A percentile compares a stretch with the other conserved stretches of the same genome.
Evolutionary conservation across 2,888 invertebrate species (phyloP).

Genomic region (Pocota personata): DNA sequence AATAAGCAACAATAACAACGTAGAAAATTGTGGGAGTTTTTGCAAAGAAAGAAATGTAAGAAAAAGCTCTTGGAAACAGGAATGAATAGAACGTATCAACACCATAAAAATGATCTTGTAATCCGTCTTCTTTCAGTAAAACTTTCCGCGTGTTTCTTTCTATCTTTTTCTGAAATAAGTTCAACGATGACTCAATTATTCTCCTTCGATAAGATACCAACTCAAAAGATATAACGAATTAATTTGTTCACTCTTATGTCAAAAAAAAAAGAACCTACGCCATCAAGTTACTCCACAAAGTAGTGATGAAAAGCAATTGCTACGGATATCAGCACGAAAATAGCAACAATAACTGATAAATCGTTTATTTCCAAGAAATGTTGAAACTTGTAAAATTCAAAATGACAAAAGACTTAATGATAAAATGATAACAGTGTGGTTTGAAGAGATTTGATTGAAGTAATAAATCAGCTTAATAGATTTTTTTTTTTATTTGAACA

Average conservation of each 20-base stretch:
- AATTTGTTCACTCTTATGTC: neutral
- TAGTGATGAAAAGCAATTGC: neutral
- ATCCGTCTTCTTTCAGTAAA: neutral
- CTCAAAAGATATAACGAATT: neutral
- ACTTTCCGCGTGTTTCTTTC: neutral
- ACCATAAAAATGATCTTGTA: no score
- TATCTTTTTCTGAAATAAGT: neutral
- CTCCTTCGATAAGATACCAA: neutral
- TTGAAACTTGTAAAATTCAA: neutral
- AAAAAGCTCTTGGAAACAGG: no score
- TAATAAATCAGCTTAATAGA: neutral
- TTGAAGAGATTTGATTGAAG: neutral
- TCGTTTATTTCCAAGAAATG: neutral
- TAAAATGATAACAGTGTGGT: neutral
- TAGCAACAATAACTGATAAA: neutral
- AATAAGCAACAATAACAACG: no score
- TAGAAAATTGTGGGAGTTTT: no score
- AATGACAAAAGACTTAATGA: constrained; percentile 5
- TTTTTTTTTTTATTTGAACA: no score
- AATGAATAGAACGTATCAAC: no score
- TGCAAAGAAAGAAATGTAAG: no score
- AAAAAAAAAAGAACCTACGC: neutral
- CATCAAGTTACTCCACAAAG: neutral
- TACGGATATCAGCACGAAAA: neutral
- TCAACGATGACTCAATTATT: neutral